A percentile compares a stretch with the other conserved stretches of the same genome.
Conservation (phyloP, 1,140 invertebrate species). For the Lucilia sericata region DNA sequence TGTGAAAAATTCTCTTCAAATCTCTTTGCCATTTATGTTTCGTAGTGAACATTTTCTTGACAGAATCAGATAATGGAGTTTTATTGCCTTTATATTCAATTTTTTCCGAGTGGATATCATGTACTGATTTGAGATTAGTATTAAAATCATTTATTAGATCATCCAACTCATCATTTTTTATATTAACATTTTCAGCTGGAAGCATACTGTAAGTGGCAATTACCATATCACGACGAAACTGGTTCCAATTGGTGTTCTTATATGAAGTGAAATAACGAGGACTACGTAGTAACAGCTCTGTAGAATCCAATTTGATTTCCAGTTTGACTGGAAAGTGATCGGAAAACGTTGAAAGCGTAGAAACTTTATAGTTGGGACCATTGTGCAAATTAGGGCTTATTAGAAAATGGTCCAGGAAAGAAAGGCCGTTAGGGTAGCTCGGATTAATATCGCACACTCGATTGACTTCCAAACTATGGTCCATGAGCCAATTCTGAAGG, state of each 20-base stretch:
- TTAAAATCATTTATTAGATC: too few species aligned
- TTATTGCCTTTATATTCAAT: not conserved
- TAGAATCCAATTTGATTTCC: too few species aligned
- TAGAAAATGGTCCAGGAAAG: not conserved
- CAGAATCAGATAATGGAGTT: not conserved
- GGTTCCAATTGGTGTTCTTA: not conserved
- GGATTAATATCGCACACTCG: not conserved
- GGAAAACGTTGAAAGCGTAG: not conserved
- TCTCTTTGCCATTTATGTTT: not conserved
- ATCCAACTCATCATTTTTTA: too few species aligned
- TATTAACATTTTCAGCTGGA: too few species aligned
- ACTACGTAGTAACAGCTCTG: not conserved
- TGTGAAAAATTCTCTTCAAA: not conserved
- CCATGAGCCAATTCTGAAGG: not conserved
- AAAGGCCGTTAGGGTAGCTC: not conserved
- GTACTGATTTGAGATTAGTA: too few species aligned
- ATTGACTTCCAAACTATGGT: not conserved
- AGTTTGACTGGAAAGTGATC: not conserved
- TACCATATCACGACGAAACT: too few species aligned
- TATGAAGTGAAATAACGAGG: not conserved
- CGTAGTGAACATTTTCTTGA: not conserved
- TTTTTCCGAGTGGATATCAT: too few species aligned
- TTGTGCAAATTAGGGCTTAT: not conserved
- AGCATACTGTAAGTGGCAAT: too few species aligned
- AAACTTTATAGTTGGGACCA: not conserved